Evolutionary conservation across 2,797 vertebrate genomes (phyloP).

Genomic region (Apogon hyalosoma): DNA sequence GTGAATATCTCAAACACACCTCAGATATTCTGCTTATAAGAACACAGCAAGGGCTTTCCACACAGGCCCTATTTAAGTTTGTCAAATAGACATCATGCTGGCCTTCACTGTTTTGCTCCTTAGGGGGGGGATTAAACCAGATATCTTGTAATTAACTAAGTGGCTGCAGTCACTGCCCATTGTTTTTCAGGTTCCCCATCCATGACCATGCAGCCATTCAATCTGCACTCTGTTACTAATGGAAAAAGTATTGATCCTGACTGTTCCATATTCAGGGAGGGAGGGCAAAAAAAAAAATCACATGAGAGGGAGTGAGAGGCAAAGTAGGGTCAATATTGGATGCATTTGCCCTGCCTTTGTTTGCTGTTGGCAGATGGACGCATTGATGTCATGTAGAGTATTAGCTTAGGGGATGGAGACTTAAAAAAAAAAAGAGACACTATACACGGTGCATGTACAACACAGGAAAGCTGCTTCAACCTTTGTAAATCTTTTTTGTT

Average conservation of each 20-base stretch:
- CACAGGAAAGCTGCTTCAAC: no score
- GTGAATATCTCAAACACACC: neutral
- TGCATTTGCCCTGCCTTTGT: conserved; percentile 51
- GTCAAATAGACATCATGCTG: conserved; percentile 31
- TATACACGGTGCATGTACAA: no score
- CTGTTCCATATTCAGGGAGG: conserved; percentile 74
- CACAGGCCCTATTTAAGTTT: conserved; percentile 5
- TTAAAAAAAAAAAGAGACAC: neutral
- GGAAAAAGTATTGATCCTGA: conserved; percentile 82
- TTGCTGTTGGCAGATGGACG: conserved; percentile 52
- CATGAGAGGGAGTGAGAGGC: conserved; percentile 28
- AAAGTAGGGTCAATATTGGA: conserved; percentile 56
- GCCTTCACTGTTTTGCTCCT: conserved; percentile 32
- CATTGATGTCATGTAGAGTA: conserved; percentile 51
- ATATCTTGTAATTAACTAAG: conserved; percentile 82
- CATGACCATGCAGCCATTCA: conserved; percentile 68
- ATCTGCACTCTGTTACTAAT: conserved; percentile 77
- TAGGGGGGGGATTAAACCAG: conserved; percentile 57
- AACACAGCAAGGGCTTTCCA: conserved; percentile 1
- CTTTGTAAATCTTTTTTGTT: no score
- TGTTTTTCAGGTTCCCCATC: conserved; percentile 64
- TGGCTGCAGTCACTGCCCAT: conserved; percentile 61
- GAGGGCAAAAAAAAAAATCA: conserved; percentile 20
- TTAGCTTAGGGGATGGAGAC: conserved; percentile 21
- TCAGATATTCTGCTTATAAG: neutral